phyloP scores from a whole-genome alignment of 2,888 invertebrate species.

The Synergus umbraculus region DNA sequence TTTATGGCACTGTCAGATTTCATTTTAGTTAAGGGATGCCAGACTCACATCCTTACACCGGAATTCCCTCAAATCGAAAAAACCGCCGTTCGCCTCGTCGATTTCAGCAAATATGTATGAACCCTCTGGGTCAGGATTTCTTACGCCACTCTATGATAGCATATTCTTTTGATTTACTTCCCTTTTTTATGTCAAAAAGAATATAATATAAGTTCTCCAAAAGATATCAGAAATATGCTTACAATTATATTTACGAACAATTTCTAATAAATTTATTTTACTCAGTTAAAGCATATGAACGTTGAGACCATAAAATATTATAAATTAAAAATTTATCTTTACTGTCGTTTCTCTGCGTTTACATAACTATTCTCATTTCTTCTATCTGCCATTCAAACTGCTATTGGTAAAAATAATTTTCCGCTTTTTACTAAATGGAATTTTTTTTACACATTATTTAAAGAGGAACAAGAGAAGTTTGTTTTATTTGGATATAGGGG shows the following conservation, averaged over 20 bases:
- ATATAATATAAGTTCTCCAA: too few relatives aligned
- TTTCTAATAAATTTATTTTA: too few relatives aligned
- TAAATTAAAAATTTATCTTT: too few relatives aligned
- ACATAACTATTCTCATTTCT: not conserved
- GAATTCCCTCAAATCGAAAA: not conserved
- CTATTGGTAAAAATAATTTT: not conserved
- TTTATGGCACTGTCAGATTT: conserved; percentile 59
- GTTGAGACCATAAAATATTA: too few relatives aligned
- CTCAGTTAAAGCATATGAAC: too few relatives aligned
- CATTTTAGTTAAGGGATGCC: conserved; percentile 57
- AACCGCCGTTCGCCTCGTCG: not conserved
- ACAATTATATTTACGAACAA: too few relatives aligned
- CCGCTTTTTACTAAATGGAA: not conserved
- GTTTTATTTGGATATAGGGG: conserved; percentile 45
- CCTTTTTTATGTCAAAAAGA: too few relatives aligned
- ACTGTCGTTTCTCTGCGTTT: too few relatives aligned
- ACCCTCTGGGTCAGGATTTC: not conserved
- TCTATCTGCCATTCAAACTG: not conserved
- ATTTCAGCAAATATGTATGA: not conserved
- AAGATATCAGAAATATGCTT: too few relatives aligned
- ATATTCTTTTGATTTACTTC: too few relatives aligned
- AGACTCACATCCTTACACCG: not conserved
- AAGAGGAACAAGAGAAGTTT: not conserved
- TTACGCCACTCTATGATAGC: too few relatives aligned
- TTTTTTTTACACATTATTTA: conserved; percentile 7